These are phyloP conservation scores for Eunapius fragilis DNA, from an alignment of 37 sponge, comb jelly and placozoan species.

Conservation along the genomic window DNA sequence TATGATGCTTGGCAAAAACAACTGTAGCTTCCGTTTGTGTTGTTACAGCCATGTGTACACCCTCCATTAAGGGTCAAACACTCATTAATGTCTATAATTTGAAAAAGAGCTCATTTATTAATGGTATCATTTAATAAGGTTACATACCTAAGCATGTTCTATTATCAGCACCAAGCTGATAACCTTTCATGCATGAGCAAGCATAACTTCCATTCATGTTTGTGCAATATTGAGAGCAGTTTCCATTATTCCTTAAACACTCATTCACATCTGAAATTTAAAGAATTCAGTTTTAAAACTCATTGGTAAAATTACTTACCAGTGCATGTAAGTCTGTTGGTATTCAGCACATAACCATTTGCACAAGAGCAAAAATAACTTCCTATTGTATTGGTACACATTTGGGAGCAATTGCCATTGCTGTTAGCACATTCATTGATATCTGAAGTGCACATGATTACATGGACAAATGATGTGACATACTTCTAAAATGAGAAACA, in stretches of 20 bases:
- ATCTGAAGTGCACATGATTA: background rate
- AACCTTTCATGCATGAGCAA: background rate
- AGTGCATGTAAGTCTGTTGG: background rate
- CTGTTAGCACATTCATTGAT: background rate
- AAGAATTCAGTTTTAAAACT: background rate
- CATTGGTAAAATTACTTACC: background rate
- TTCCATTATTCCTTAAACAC: background rate
- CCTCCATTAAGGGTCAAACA: slow-evolving; percentile 37
- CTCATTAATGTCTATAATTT: slow-evolving; percentile 21
- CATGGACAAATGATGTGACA: background rate
- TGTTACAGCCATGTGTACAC: slow-evolving; percentile 36
- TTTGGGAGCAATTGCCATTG: background rate
- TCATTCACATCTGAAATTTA: background rate
- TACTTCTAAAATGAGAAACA: background rate
- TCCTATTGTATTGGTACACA: background rate
- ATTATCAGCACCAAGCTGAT: background rate
- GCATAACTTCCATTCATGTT: slow-evolving; percentile 8
- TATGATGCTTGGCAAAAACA: slow-evolving; percentile 17
- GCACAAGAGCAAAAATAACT: slow-evolving; percentile 11
- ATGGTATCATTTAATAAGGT: background rate
- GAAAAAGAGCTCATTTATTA: background rate
- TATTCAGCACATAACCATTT: background rate
- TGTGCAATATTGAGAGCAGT: slow-evolving; percentile 11
- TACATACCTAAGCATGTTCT: background rate
- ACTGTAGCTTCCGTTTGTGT: slow-evolving; percentile 24